A percentile compares a stretch with the other conserved stretches of the same genome.
phyloP scores from a whole-genome alignment of 1,140 invertebrate species.

The Zophobas atratus region DNA sequence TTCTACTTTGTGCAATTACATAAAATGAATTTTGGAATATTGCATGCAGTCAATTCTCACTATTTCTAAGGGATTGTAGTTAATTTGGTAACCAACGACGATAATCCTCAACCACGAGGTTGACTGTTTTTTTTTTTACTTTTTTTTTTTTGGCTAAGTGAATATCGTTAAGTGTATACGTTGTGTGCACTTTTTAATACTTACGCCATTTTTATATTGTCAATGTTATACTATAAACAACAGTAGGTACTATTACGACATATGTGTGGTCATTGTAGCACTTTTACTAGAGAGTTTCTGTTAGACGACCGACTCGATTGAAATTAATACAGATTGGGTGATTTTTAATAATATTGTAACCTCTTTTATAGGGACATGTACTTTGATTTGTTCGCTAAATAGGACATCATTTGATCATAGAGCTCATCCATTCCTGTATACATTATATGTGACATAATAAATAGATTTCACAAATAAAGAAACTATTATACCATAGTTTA shows the following conservation, averaged over 20 bases:
- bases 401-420: conserved; percentile 27
- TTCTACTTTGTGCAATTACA: neutral
- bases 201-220: conserved; percentile 39
- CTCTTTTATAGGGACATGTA: conserved; percentile 25
- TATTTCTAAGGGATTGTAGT: neutral
- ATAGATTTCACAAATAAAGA: conserved; percentile 25
- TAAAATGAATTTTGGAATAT: conserved; percentile 10
- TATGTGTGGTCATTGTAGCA: conserved; percentile 40
- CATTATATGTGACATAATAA: conserved; percentile 42
- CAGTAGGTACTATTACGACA: conserved; percentile 25
- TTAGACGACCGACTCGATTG: neutral
- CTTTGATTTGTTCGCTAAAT: conserved; percentile 27
- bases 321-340: conserved; percentile 2
- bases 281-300: neutral
- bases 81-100: neutral
- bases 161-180: conserved; percentile 29
- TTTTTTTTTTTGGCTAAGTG: conserved; percentile 15
- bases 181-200: conserved; percentile 36
- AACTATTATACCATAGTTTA: neutral
- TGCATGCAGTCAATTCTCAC: conserved; percentile 4
- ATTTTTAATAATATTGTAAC: conserved; percentile 4
- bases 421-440: conserved; percentile 33
- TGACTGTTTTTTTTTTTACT: conserved; percentile 6
- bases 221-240: conserved; percentile 23
- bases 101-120: neutral